A percentile compares a stretch with the other conserved stretches of the same genome.
Evolutionary conservation across 1,140 invertebrate species (phyloP).

Genomic region (Nylanderia fulva): DNA sequence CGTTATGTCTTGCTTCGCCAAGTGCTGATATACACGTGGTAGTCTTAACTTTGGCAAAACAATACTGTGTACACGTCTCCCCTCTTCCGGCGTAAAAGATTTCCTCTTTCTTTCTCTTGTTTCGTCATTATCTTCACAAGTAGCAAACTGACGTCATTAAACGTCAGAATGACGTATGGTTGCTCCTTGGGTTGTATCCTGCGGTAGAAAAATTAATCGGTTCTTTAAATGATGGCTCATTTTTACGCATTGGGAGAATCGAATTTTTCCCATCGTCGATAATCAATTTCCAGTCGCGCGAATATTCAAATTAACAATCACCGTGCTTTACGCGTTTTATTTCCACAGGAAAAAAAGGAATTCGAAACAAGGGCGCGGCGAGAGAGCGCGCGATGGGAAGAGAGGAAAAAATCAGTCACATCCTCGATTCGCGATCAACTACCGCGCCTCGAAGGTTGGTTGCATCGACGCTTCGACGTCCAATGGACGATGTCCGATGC

Average conservation of each 20-base stretch:
- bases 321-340: neutral
- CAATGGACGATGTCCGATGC: conserved; percentile 64
- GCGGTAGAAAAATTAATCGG: conserved; percentile 12
- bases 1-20: conserved; percentile 46
- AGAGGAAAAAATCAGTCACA: conserved; percentile 20
- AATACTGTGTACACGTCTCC: conserved; percentile 20
- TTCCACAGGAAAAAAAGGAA: neutral
- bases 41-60: conserved; percentile 63
- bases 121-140: conserved; percentile 39
- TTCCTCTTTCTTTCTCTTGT: neutral
- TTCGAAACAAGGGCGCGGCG: neutral
- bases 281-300: neutral
- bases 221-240: neutral
- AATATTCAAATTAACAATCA: neutral
- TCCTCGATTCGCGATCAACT: conserved; percentile 5
- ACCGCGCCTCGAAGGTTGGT: conserved; percentile 53
- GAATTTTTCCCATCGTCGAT: neutral
- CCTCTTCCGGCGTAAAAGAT: neutral
- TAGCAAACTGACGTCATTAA: too few relatives aligned
- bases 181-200: too few relatives aligned
- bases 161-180: too few relatives aligned
- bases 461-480: conserved; percentile 56
- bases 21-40: conserved; percentile 71
- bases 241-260: neutral
- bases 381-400: neutral